phyloP scores from a whole-genome alignment of 2,888 invertebrate species.

The Pteria penguin region DNA sequence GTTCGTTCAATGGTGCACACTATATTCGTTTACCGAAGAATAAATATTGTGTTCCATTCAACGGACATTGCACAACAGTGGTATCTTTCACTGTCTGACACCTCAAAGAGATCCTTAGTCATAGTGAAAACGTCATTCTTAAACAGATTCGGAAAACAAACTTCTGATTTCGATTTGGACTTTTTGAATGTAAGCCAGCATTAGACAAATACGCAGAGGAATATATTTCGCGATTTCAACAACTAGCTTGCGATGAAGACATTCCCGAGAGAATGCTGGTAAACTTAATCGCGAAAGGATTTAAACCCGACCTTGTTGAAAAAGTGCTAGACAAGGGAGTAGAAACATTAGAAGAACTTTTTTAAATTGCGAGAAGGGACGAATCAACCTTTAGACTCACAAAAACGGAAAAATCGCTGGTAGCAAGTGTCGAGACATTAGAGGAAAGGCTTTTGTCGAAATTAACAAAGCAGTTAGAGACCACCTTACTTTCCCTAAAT shows the following conservation, averaged over 20 bases:
- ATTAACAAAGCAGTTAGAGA: neutral
- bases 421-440: neutral
- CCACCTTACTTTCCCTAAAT: neutral
- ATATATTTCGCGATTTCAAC: neutral
- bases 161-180: no score
- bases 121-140: no score
- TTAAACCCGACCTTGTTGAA: neutral
- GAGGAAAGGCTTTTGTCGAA: neutral
- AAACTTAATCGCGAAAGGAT: slow-evolving; percentile 1
- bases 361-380: neutral
- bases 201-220: no score
- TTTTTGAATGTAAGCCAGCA: no score
- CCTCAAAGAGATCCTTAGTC: no score
- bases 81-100: no score
- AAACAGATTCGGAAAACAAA: no score
- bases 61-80: no score
- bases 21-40: no score
- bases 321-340: neutral
- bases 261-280: neutral
- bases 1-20: no score
- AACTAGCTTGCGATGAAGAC: neutral
- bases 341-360: slow-evolving; percentile 2
- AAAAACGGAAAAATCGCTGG: neutral
- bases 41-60: no score
- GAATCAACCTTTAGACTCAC: neutral